Conservation (phyloP, 2,797 vertebrate species). For the Falco berigora region DNA sequence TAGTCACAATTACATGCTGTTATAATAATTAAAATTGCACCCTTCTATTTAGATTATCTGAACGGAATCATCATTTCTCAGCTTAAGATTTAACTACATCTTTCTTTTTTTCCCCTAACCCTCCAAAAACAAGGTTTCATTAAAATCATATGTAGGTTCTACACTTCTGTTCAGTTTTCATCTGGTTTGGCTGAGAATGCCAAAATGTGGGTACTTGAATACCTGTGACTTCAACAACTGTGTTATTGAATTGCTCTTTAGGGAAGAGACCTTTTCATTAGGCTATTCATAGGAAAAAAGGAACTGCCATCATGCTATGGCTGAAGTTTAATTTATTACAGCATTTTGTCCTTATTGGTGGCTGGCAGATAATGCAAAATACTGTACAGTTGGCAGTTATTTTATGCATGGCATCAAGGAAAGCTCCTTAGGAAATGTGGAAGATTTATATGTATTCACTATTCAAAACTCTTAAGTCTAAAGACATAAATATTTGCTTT, state of each 20-base stretch:
- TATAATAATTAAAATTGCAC: conserved; percentile 65
- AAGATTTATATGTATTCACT: not conserved
- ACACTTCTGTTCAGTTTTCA: not conserved
- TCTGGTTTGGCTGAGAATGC: not conserved
- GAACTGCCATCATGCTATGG: not conserved
- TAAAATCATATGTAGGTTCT: not conserved
- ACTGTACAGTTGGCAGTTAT: not conserved
- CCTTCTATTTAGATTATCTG: conserved; percentile 47
- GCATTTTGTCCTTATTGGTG: not conserved
- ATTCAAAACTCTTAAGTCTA: not conserved
- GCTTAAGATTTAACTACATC: conserved; percentile 20
- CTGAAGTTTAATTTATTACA: not conserved
- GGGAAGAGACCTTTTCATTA: not conserved
- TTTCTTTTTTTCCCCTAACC: not conserved
- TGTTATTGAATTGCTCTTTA: not conserved
- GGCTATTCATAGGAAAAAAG: not conserved
- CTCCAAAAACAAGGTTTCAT: conserved; percentile 30
- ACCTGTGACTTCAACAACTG: accelerated
- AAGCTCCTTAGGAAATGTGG: conserved; percentile 19
- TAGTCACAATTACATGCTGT: conserved; percentile 57
- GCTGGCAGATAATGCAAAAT: not conserved
- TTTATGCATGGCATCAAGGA: not conserved
- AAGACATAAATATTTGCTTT: conserved; percentile 6
- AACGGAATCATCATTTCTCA: conserved; percentile 57
- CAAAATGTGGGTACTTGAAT: not conserved